These are phyloP conservation scores for Neodiprion pinetum DNA, from an alignment of 1,140 invertebrate species.

Conservation along the genomic window DNA sequence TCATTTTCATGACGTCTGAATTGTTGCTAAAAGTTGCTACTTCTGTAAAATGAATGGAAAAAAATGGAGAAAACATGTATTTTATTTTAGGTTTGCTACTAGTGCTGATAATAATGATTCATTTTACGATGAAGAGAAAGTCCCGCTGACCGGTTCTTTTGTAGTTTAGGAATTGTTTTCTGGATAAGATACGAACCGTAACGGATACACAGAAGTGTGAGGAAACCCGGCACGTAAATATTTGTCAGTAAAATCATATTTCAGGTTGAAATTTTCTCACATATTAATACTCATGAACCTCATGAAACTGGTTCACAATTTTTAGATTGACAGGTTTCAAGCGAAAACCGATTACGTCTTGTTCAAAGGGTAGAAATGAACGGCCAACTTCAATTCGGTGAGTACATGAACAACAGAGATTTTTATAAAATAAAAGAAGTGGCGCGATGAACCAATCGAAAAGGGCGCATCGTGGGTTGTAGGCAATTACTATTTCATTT, in stretches of 20 bases:
- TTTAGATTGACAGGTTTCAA: background rate
- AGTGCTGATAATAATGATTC: too few relatives aligned
- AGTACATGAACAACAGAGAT: background rate
- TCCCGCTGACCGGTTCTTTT: too few relatives aligned
- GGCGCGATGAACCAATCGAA: background rate
- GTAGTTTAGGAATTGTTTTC: background rate
- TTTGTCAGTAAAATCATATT: background rate
- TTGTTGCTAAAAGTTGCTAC: background rate
- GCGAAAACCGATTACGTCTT: background rate
- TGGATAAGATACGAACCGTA: background rate
- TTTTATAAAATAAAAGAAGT: background rate
- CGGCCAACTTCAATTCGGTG: background rate
- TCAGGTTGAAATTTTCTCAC: background rate
- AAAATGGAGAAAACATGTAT: too few relatives aligned
- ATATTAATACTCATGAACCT: background rate
- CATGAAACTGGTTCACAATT: background rate
- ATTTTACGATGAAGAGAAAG: too few relatives aligned
- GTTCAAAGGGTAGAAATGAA: background rate
- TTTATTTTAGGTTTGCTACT: too few relatives aligned
- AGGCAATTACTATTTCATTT: background rate
- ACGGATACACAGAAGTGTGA: background rate
- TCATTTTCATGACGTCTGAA: slow-evolving; percentile 10
- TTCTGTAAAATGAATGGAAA: too few relatives aligned
- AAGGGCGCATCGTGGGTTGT: background rate
- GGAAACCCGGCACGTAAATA: background rate